phyloP scores from a whole-genome alignment of 2,797 vertebrate genomes.

The Protonibea diacanthus region DNA sequence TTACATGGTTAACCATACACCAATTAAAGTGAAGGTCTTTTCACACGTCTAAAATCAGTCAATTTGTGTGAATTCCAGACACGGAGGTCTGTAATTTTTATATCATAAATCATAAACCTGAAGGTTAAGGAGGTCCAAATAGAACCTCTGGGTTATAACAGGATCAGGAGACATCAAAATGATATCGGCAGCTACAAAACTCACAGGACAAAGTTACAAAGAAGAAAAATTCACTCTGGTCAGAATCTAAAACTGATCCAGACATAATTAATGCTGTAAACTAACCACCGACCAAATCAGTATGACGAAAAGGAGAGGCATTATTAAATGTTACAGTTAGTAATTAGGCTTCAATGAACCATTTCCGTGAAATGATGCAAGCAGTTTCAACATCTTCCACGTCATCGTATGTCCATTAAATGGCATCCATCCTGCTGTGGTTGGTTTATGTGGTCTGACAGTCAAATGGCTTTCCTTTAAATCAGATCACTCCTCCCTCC shows the following conservation, averaged over 20 bases:
- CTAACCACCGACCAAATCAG: neutral
- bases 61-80: no score
- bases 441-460: slow-evolving; percentile 18
- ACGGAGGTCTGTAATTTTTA: no score
- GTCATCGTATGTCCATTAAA: neutral
- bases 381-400: slow-evolving; percentile 24
- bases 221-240: neutral
- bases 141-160: neutral
- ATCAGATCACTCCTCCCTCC: slow-evolving; percentile 4
- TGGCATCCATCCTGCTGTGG: neutral
- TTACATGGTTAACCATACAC: no score
- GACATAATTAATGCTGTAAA: neutral
- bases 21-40: no score
- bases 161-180: neutral
- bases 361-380: slow-evolving; percentile 13
- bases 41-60: no score
- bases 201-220: neutral
- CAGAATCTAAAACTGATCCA: neutral
- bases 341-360: slow-evolving; percentile 7
- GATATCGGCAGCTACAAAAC: neutral
- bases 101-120: no score
- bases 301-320: neutral
- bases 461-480: slow-evolving; percentile 1
- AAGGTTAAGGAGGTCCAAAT: neutral
- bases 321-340: neutral